Evolutionary conservation across 2,797 vertebrate species (phyloP), one percentile per base, ranked within the genome.

Genomic region (Tragopan temminckii): DNA sequence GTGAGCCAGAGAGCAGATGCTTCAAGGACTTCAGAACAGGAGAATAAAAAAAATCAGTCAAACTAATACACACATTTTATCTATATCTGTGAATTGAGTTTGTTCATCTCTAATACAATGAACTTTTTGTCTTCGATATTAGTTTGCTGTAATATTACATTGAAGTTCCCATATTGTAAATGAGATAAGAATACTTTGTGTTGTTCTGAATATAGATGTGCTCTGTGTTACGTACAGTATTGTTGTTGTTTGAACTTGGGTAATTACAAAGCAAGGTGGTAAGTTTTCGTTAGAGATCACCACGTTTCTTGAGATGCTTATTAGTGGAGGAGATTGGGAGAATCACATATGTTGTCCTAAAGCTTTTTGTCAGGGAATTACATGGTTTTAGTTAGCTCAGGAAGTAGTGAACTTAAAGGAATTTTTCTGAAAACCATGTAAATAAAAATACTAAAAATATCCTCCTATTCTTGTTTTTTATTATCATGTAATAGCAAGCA

Each of bases 91-190:
- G 80, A 79, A 46, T 55, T 45, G 33, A 62, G 19, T 58, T 82
- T 66, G 48, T 13, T 87, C 11, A 33, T 46, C 15, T 66, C 83
- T 21, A 27, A 21, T 67, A 55, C 31, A n/a, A 61, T 6, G 14
- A 33, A 42, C 7, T 72, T 63, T 40, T 15, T 13, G 38, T 80
- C n/a, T 66, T 85, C 31, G 48, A 2, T 52, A 27, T 69, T 74
- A 45, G 55, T 91, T 79, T 33, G 11, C 85, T 57, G 9, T 55
- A 29, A 33, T 76, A n/a, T 4, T 8, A 11, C 35, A 23, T 8
- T 93, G 42, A 52, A 4, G 13, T 74, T 74, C 12, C 11, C 0
- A 0, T 9, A 43, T 8, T 40, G 13, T 50, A 58, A 74, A 74
- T 58, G 31, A 77, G 43, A 74, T 48, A 8, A 48, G 8, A 29